Percentiles rank a stretch among this genome's conserved stretches.
Conservation (phyloP, 2,888 invertebrate genomes). For the Eristalinus sepulchralis region DNA sequence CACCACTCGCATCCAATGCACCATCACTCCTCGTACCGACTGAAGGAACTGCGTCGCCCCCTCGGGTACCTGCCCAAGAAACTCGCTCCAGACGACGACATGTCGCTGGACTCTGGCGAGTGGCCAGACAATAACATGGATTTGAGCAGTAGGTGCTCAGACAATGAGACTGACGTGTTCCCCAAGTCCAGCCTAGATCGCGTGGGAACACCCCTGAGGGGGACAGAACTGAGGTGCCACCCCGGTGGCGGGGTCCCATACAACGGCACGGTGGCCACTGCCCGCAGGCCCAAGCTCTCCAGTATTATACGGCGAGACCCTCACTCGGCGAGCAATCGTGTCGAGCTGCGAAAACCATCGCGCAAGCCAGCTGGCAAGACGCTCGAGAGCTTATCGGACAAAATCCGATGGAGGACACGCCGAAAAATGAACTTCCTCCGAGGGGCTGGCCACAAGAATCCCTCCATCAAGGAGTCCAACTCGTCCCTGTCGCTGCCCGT, state of each 20-base stretch:
- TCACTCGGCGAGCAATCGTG: conserved; percentile 55
- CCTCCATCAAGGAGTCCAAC: conserved; percentile 59
- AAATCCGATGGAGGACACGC: conserved; percentile 67
- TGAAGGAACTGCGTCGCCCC: conserved; percentile 74
- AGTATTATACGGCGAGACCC: conserved; percentile 74
- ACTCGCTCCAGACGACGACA: conserved; percentile 61
- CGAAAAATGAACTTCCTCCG: conserved; percentile 68
- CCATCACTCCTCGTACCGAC: conserved; percentile 69
- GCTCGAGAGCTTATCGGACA: conserved; percentile 64
- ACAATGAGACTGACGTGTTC: conserved; percentile 72
- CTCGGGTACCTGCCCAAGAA: conserved; percentile 60
- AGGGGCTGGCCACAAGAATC: conserved; percentile 50
- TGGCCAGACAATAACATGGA: conserved; percentile 56
- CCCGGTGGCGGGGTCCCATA: conserved; percentile 74
- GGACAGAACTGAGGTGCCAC: conserved; percentile 55
- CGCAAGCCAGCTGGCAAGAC: conserved; percentile 61
- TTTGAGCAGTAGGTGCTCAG: conserved; percentile 51
- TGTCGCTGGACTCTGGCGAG: conserved; percentile 54
- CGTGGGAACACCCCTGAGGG: conserved; percentile 47
- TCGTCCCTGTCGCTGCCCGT: conserved; percentile 53
- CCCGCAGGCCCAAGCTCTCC: conserved; percentile 75
- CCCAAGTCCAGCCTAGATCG: conserved; percentile 64
- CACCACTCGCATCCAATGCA: conserved; percentile 63
- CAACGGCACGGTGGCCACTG: conserved; percentile 63
- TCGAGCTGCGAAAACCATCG: conserved; percentile 58